phyloP scores from a whole-genome alignment of 2,113 vertebrate species.

The Willisornis vidua region DNA sequence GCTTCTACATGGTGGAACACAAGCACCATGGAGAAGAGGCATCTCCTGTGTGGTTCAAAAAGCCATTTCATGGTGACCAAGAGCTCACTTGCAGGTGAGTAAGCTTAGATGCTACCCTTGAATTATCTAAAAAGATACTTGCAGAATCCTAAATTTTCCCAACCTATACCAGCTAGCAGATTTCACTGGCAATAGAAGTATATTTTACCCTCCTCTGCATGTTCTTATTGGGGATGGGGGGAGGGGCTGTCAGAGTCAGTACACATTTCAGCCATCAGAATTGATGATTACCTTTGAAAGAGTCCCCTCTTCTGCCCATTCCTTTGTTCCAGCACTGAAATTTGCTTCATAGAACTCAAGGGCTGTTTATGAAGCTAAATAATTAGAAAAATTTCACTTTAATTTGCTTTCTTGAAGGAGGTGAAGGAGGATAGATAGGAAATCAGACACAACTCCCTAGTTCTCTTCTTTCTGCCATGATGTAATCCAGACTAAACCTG shows the following conservation, averaged over 20 bases:
- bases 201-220: not conserved
- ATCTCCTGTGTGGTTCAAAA: rapidly evolving
- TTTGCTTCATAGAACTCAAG: not conserved
- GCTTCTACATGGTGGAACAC: not conserved
- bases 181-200: not conserved
- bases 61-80: not conserved
- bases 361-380: not conserved
- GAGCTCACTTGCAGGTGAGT: not conserved
- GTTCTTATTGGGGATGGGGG: rapidly evolving
- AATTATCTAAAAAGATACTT: not conserved
- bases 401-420: not conserved
- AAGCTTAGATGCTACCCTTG: not conserved
- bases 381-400: not conserved
- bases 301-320: not conserved
- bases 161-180: not conserved
- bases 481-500: not conserved
- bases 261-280: not conserved
- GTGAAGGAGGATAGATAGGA: not conserved
- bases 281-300: not conserved
- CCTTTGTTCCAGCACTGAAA: not conserved
- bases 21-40: not conserved
- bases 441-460: not conserved
- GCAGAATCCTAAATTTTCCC: not conserved
- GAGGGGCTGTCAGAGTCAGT: not conserved
- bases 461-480: not conserved